These are phyloP conservation scores for Chydorus sphaericus DNA, from an alignment of 2,888 invertebrate genomes.

Conservation along the genomic window DNA sequence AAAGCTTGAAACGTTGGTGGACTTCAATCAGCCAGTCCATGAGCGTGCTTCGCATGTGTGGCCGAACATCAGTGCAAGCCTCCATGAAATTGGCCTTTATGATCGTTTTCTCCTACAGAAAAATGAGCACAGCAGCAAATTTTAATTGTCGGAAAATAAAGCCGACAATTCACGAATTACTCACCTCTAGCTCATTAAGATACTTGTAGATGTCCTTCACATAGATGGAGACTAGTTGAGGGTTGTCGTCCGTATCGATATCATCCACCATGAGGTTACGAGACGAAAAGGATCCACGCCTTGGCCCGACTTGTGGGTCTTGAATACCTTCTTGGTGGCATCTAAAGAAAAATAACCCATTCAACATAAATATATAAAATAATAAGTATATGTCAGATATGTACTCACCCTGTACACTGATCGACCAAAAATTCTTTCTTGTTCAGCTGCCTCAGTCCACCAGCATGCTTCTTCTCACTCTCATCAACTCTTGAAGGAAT, in stretches of 20 bases:
- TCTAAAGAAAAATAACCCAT: neutral
- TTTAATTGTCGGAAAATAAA: conserved; percentile 1
- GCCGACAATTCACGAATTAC: neutral
- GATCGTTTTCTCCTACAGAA: conserved; percentile 39
- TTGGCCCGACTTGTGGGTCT: neutral
- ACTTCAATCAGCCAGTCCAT: conserved; percentile 98
- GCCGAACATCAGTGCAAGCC: conserved; percentile 37
- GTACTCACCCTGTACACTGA: too few species aligned
- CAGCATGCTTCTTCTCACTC: neutral
- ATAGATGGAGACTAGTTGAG: conserved; percentile 66
- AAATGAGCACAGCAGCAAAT: conserved; percentile 14
- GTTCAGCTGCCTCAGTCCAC: too few species aligned
- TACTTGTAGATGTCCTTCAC: conserved; percentile 80
- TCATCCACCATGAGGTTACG: conserved; percentile 30
- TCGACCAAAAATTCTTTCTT: too few species aligned
- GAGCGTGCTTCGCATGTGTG: conserved; percentile 78
- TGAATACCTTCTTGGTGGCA: neutral
- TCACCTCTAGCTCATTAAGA: conserved; percentile 56
- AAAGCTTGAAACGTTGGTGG: conserved; percentile 80
- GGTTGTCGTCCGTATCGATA: conserved; percentile 54
- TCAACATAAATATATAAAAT: too few species aligned
- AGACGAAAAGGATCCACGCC: conserved; percentile 16
- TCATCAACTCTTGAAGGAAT: neutral
- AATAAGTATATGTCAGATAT: too few species aligned
- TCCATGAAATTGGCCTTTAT: conserved; percentile 49